Percentiles rank a stretch among this genome's conserved stretches.
Conservation (phyloP, 2,888 invertebrate species). For the Aquatica leii region DNA sequence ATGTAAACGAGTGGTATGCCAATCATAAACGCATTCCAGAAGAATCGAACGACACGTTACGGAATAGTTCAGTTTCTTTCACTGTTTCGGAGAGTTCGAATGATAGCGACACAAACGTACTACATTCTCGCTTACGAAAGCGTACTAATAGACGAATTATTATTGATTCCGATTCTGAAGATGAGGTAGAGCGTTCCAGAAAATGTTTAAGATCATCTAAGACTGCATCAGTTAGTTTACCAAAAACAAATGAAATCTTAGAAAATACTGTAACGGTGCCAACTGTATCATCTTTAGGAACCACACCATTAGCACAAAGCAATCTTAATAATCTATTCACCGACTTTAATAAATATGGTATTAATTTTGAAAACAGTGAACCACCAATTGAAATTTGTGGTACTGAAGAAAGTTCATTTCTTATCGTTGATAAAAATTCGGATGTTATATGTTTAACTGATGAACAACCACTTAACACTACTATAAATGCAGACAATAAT, state of each 20-base stretch:
- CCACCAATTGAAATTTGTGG: too few species aligned
- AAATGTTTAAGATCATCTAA: too few species aligned
- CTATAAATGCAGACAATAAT: too few species aligned
- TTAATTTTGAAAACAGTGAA: neutral
- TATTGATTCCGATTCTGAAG: neutral
- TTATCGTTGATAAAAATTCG: too few species aligned
- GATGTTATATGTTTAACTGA: too few species aligned
- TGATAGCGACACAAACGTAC: neutral
- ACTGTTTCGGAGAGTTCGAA: neutral
- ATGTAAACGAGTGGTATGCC: constrained; percentile 3
- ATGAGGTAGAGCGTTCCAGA: neutral
- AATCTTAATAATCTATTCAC: neutral
- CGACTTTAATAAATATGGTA: neutral
- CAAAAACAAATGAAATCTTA: too few species aligned
- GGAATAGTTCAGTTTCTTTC: neutral
- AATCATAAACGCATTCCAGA: neutral
- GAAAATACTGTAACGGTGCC: too few species aligned
- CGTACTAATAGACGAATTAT: neutral
- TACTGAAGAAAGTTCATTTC: too few species aligned
- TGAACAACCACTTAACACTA: too few species aligned
- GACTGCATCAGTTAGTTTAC: too few species aligned
- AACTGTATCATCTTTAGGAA: too few species aligned
- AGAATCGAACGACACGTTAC: neutral
- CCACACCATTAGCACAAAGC: too few species aligned
- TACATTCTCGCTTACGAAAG: neutral